Evolutionary conservation across 2,113 vertebrate genomes (phyloP), one percentile per base, ranked within the genome.

Genomic region (Theristicus caerulescens): DNA sequence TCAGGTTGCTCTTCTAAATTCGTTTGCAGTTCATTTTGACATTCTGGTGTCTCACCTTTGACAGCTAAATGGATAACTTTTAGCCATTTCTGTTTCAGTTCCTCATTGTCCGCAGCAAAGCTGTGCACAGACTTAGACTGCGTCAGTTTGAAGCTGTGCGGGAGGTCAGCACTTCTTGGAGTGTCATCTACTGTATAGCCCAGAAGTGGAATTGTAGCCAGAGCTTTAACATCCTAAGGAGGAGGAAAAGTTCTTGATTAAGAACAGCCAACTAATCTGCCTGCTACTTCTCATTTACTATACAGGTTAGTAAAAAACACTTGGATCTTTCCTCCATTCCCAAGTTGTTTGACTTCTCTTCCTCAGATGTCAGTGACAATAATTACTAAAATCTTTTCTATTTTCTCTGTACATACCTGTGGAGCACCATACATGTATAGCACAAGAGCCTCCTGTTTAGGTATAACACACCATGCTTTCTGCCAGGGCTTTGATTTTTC

Each of bases 401-500:
- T 64, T 54, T 70, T 11, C 19, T 31, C 36, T 13, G 34, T 80
- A 87, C 92, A n/a, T 98, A 99, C 99, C 99, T 99, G 99, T 27
- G 99, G 99, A 47, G 99, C 99, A 72, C 99, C 99, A 1, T 99
- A 99, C 97, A 99, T 98, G 95, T 99, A 99, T 57, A 99, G 98
- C 90, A 99, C 99, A 16, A 99, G 97, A 31, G 98, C 98, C 96
- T 99, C 99, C 79, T 99, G 99, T 95, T 99, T 99, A 14, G 99
- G 99, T 95, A 99, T 99, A 86, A 99, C 99, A 90, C 99, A 99
- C 99, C 99, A 99, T 27, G 99, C 98, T 96, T 99, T 99, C 98
- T 99, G 99, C 99, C 99, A 99, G 11, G 99, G 99, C 83, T 99
- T 99, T 51, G 98, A 99, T 97, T 99, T 99, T 96, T 99, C 99